phyloP scores from a whole-genome alignment of 2,888 invertebrate species.

The Mythimna impura region DNA sequence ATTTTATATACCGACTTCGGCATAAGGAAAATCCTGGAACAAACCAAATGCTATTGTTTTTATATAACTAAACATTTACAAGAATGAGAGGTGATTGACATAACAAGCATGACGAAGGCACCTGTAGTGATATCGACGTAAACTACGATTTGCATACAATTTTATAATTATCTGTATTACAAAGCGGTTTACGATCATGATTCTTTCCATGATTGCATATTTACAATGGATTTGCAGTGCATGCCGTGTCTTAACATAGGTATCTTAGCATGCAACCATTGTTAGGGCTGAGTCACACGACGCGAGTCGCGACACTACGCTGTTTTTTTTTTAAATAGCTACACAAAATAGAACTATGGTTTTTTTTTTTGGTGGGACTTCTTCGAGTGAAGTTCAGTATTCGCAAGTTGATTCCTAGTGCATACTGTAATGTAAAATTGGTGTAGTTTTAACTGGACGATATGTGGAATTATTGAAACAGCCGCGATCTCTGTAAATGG shows the following conservation, averaged over 20 bases:
- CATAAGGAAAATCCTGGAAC: conserved; percentile 4
- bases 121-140: conserved; percentile 12
- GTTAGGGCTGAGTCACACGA: conserved; percentile 39
- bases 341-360: too few relatives aligned
- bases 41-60: conserved; percentile 3
- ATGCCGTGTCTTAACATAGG: conserved; percentile 36
- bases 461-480: too few relatives aligned
- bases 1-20: not conserved
- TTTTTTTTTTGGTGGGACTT: too few relatives aligned
- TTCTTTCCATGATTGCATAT: conserved; percentile 50
- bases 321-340: too few relatives aligned
- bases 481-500: too few relatives aligned
- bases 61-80: conserved; percentile 9
- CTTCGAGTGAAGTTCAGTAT: too few relatives aligned
- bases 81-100: conserved; percentile 47
- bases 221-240: conserved; percentile 46
- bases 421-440: too few relatives aligned
- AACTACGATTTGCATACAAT: conserved; percentile 38
- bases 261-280: conserved; percentile 55
- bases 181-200: conserved; percentile 39
- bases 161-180: conserved; percentile 47
- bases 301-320: too few relatives aligned
- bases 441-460: too few relatives aligned
- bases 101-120: conserved; percentile 32
- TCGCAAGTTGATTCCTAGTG: too few relatives aligned